Percentiles rank a stretch among this genome's conserved stretches.
Evolutionary conservation across 2,888 invertebrate genomes (phyloP).

Genomic region (Chromoteleia sp.): DNA sequence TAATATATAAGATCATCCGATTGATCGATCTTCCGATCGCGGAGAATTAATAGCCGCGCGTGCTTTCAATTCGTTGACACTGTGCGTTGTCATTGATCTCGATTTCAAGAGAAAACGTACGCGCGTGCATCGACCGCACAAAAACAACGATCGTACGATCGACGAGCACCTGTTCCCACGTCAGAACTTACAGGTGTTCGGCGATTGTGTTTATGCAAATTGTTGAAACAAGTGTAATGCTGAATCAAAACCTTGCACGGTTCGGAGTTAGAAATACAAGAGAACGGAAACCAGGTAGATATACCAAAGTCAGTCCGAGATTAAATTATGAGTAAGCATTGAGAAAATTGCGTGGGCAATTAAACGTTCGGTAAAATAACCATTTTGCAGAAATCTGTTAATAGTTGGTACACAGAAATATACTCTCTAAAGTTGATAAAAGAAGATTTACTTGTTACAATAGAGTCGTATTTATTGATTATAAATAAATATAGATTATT

Average conservation of each 20-base stretch:
- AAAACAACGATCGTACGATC: conserved; percentile 17
- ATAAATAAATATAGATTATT: too few species aligned
- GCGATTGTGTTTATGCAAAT: conserved; percentile 46
- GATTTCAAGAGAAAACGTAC: conserved; percentile 48
- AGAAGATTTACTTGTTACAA: conserved; percentile 31
- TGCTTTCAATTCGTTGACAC: conserved; percentile 74
- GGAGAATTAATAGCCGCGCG: conserved; percentile 77
- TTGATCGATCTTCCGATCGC: conserved; percentile 69
- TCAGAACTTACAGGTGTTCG: conserved; percentile 38
- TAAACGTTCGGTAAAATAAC: neutral
- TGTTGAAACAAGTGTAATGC: conserved; percentile 6
- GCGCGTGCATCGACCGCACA: neutral
- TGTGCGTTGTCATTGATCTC: conserved; percentile 70
- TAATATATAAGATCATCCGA: conserved; percentile 42
- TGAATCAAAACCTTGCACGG: conserved; percentile 8
- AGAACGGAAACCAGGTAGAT: conserved; percentile 2
- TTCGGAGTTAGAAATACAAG: neutral
- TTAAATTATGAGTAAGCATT: conserved; percentile 1
- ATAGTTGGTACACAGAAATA: too few species aligned
- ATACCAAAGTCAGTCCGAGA: neutral
- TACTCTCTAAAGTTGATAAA: conserved; percentile 5
- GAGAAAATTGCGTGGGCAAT: neutral
- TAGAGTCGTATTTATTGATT: conserved; percentile 34
- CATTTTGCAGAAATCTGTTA: too few species aligned
- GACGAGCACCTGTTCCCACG: conserved; percentile 36